These are phyloP conservation scores for Trinorchestia longiramus DNA, from an alignment of 1,140 invertebrate genomes.

Conservation along the genomic window DNA sequence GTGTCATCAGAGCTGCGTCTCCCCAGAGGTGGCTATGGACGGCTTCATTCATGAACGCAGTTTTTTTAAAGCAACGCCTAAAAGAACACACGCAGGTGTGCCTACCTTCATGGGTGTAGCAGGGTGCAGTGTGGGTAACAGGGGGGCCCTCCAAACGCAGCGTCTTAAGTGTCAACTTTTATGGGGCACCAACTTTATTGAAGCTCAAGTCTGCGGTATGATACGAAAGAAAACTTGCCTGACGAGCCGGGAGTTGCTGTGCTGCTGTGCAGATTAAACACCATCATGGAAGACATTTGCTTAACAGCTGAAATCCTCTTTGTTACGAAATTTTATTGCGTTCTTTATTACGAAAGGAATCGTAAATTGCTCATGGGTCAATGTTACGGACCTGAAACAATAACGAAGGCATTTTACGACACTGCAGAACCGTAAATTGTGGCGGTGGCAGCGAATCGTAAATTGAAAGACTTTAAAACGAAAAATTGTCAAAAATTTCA, in stretches of 20 bases:
- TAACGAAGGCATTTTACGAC: not conserved
- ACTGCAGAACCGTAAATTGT: not conserved
- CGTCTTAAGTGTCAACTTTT: too few relatives aligned
- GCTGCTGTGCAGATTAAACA: not conserved
- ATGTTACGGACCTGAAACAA: not conserved
- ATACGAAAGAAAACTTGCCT: not conserved
- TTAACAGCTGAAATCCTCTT: not conserved
- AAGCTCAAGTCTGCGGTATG: not conserved
- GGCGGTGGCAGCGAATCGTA: not conserved
- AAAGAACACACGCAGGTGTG: too few relatives aligned
- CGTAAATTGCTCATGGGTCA: not conserved
- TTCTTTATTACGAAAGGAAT: not conserved
- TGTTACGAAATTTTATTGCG: not conserved
- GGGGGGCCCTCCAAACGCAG: too few relatives aligned
- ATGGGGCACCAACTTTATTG: too few relatives aligned
- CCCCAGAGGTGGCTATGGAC: too few relatives aligned
- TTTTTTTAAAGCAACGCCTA: too few relatives aligned
- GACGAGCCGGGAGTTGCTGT: not conserved
- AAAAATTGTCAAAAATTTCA: not conserved
- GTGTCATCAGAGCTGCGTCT: too few relatives aligned
- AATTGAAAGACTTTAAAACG: not conserved
- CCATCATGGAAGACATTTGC: not conserved
- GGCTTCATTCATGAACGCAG: too few relatives aligned
- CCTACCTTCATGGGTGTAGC: too few relatives aligned
- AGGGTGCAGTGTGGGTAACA: too few relatives aligned